Conservation (phyloP, 2,888 invertebrate species). For the Dryadula phaetusa region DNA sequence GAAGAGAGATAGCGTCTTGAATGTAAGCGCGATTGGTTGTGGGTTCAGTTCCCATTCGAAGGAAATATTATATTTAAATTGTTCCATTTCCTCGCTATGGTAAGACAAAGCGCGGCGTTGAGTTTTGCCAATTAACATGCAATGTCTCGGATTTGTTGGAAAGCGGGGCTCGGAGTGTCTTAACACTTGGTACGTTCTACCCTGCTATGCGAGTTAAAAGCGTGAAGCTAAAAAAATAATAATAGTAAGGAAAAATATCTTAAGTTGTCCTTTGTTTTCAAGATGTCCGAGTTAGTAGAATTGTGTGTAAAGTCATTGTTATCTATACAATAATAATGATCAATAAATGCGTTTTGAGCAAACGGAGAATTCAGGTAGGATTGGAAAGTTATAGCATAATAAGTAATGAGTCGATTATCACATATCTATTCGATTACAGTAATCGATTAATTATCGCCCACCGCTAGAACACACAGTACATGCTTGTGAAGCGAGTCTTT, state of each 20-base stretch:
- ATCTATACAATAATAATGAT: background rate
- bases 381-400: conserved; percentile 15
- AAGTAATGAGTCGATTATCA: conserved; percentile 17
- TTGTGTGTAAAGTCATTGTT: background rate
- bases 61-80: too few relatives aligned
- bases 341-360: background rate
- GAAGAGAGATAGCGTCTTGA: too few relatives aligned
- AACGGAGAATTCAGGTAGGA: background rate
- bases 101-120: too few relatives aligned
- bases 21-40: too few relatives aligned
- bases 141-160: too few relatives aligned
- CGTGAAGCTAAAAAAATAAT: too few relatives aligned
- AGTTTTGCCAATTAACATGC: too few relatives aligned
- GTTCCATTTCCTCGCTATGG: too few relatives aligned
- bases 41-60: too few relatives aligned
- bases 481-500: conserved; percentile 14
- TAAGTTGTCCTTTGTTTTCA: background rate
- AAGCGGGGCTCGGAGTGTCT: too few relatives aligned
- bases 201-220: too few relatives aligned
- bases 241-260: background rate
- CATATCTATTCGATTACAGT: conserved; percentile 19
- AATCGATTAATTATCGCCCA: conserved; percentile 16
- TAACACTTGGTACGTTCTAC: too few relatives aligned
- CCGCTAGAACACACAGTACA: background rate
- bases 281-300: background rate